phyloP scores from a whole-genome alignment of 37 sponge, comb jelly and placozoan genomes.

The Theonella swinhoei region DNA sequence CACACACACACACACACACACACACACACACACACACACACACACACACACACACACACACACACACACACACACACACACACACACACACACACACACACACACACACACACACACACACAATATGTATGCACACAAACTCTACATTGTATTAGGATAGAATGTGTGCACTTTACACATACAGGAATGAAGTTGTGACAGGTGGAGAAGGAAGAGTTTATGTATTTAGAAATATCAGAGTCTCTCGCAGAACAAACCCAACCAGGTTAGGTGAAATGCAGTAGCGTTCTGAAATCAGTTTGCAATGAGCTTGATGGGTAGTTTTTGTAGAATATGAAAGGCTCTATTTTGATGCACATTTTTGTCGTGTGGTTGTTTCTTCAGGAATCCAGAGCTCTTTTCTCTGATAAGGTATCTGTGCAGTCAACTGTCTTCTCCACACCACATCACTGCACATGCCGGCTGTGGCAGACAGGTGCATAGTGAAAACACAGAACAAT shows the following conservation, averaged over 20 bases:
- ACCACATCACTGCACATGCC: too few species aligned
- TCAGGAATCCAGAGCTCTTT: constrained; percentile 33
- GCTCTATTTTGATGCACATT: too few species aligned
- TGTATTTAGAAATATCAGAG: neutral
- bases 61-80: neutral
- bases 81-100: neutral
- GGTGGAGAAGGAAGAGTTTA: constrained; percentile 2
- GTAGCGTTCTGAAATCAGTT: too few species aligned
- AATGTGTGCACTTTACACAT: too few species aligned
- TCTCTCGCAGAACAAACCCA: constrained; percentile 7
- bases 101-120: too few species aligned
- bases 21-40: neutral
- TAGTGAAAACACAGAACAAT: too few species aligned
- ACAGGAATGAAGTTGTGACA: constrained; percentile 4
- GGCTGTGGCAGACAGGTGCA: too few species aligned
- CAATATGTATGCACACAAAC: too few species aligned
- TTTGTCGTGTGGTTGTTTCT: too few species aligned
- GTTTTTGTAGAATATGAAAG: too few species aligned
- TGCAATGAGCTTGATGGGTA: too few species aligned
- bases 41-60: constrained; percentile 15
- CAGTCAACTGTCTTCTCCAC: neutral
- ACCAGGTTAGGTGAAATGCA: constrained; percentile 2
- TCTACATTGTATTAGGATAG: too few species aligned
- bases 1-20: constrained; percentile 9
- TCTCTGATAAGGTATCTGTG: constrained; percentile 10